Base-by-base conservation (phyloP, 2,888 invertebrate genomes). In the Schrankia costaestrigalis region DNA sequence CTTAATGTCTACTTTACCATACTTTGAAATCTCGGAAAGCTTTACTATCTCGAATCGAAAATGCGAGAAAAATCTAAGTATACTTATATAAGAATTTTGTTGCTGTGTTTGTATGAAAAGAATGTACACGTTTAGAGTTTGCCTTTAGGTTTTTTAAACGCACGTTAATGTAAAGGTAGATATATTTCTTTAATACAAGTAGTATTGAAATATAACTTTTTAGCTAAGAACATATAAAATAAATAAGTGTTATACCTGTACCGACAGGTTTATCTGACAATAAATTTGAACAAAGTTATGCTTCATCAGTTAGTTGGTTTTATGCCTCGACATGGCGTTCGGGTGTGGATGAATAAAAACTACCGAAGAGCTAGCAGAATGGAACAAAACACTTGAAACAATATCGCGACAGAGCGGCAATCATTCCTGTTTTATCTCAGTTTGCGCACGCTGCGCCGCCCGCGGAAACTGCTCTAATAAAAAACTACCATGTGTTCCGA, bases 361-460 rank as follows among this genome's bases (percentile, higher is more conserved):
- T 68, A 59, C 50, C 53, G 57, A 63, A 69, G 66, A 74, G 69
- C 63, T 58, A 67, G 61, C 63, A 63, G 71, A 77, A 75, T 76
- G 74, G 72, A 75, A 79, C 78, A 80, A 78, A 84, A 79, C 76
- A 77, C 80, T 81, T 76, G 76, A 76, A 84, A 85, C 78, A 83
- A 80, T 83, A 83, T 83, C 81, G 73, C 74, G 78, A 76, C 75
- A 77, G 76, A 75, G 79, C 78, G 79, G 83, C 84, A 80, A 85
- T 85, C 81, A 81, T 81, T 85, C 74, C 77, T 78, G 78, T 82
- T 85, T 85, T 86, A 86, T 86, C 84, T 78, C 73, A 78, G 83
- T 84, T 83, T 82, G 83, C 71, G 74, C 86, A 85, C 78, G 77
- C 78, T 69, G 68, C 63, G 75, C 70, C 68, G 66, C 78, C 70